A percentile compares a stretch with the other conserved stretches of the same genome.
Conservation (phyloP, 2,797 vertebrate genomes). For the Sternotherus odoratus region DNA sequence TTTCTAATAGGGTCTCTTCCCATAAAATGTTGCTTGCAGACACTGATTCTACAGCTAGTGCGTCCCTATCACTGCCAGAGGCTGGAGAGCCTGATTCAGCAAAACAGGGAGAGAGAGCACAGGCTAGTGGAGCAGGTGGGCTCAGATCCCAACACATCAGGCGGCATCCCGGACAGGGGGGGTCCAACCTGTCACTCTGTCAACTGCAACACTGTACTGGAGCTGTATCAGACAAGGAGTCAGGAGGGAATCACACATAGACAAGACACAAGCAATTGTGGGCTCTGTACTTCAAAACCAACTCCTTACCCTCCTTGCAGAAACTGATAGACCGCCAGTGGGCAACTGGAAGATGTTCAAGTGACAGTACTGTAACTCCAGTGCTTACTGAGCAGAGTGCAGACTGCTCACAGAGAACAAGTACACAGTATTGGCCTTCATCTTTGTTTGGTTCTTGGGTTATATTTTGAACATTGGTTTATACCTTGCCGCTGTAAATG, state of each 20-base stretch:
- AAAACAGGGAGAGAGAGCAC: too few species aligned
- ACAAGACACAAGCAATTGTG: not conserved
- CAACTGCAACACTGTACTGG: not conserved
- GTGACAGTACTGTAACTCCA: not conserved
- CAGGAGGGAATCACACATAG: not conserved
- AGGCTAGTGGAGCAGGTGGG: too few species aligned
- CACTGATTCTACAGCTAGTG: too few species aligned
- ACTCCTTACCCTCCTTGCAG: rapidly evolving
- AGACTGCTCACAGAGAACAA: not conserved
- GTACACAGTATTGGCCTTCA: not conserved
- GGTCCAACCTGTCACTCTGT: not conserved
- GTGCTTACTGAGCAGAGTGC: not conserved
- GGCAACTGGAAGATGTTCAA: not conserved
- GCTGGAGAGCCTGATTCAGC: too few species aligned
- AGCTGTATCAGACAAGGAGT: not conserved
- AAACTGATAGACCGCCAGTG: not conserved
- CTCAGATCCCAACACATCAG: too few species aligned
- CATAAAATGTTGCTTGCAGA: too few species aligned
- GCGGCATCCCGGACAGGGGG: too few species aligned
- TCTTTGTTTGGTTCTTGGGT: not conserved
- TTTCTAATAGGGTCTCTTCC: slow-evolving; percentile 20
- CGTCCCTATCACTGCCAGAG: too few species aligned
- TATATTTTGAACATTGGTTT: not conserved
- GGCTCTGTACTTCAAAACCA: not conserved
- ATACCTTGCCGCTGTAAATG: not conserved